These are phyloP conservation scores for Conomelus anceps DNA, from an alignment of 2,888 invertebrate species.

Conservation along the genomic window DNA sequence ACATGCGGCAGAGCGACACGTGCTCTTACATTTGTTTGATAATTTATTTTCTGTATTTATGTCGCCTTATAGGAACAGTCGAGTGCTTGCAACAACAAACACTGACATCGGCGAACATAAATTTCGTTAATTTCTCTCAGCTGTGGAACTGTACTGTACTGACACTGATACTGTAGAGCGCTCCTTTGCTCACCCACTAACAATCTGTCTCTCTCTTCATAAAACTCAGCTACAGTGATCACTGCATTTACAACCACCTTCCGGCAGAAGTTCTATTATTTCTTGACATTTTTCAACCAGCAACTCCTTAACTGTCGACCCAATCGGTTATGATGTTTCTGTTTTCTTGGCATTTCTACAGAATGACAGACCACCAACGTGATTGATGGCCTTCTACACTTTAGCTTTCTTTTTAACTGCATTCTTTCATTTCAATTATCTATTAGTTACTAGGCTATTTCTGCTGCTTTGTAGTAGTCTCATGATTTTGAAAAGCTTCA, in stretches of 20 bases:
- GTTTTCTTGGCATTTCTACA: neutral
- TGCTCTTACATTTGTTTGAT: neutral
- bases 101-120: neutral
- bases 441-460: neutral
- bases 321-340: neutral
- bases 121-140: neutral
- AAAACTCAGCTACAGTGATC: neutral
- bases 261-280: neutral
- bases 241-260: neutral
- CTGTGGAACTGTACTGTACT: neutral
- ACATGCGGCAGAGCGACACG: neutral
- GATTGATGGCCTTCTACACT: neutral
- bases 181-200: neutral
- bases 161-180: neutral
- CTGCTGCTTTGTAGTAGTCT: neutral
- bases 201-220: neutral
- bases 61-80: neutral
- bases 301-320: neutral
- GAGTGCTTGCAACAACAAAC: neutral
- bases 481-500: neutral
- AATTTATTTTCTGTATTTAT: neutral
- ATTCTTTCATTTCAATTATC: neutral
- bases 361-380: neutral
- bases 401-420: neutral
- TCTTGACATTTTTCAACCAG: neutral